Percentiles rank a stretch among this genome's conserved stretches.
Conservation (phyloP, 2,888 invertebrate genomes). For the Cosmia trapezina region DNA sequence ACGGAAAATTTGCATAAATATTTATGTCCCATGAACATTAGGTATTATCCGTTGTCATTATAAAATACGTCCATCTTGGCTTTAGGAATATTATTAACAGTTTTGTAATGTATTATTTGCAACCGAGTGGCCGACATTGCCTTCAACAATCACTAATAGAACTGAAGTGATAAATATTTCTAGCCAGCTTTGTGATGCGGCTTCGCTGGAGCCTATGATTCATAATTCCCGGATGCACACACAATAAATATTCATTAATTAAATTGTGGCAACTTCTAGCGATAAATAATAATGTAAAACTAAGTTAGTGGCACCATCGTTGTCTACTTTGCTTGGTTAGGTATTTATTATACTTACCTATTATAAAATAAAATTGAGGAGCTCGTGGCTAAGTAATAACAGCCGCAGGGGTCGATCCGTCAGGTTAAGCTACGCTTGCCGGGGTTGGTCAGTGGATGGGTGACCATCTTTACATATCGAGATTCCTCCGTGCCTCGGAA, state of each 20-base stretch:
- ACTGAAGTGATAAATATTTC: slow-evolving; percentile 42
- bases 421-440: too few species aligned
- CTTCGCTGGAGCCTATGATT: slow-evolving; percentile 50
- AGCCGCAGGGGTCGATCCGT: too few species aligned
- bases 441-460: too few species aligned
- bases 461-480: too few species aligned
- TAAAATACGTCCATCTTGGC: slow-evolving; percentile 27
- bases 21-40: slow-evolving; percentile 43
- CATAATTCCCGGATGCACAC: slow-evolving; percentile 74
- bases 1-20: slow-evolving; percentile 34
- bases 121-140: slow-evolving; percentile 39
- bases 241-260: slow-evolving; percentile 75
- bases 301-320: slow-evolving; percentile 44
- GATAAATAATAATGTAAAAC: slow-evolving; percentile 50
- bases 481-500: too few species aligned
- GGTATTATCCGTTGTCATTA: slow-evolving; percentile 29
- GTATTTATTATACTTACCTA: neutral
- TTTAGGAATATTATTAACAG: slow-evolving; percentile 33
- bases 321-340: slow-evolving; percentile 13
- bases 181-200: slow-evolving; percentile 27
- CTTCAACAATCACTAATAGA: slow-evolving; percentile 43
- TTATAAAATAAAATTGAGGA: too few species aligned
- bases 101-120: slow-evolving; percentile 37
- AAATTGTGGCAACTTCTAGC: slow-evolving; percentile 53
- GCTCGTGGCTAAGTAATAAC: too few species aligned